Evolutionary conservation across 2,888 invertebrate genomes (phyloP), one percentile per base, ranked within the genome.

Genomic region (Dromius quadrimaculatus): DNA sequence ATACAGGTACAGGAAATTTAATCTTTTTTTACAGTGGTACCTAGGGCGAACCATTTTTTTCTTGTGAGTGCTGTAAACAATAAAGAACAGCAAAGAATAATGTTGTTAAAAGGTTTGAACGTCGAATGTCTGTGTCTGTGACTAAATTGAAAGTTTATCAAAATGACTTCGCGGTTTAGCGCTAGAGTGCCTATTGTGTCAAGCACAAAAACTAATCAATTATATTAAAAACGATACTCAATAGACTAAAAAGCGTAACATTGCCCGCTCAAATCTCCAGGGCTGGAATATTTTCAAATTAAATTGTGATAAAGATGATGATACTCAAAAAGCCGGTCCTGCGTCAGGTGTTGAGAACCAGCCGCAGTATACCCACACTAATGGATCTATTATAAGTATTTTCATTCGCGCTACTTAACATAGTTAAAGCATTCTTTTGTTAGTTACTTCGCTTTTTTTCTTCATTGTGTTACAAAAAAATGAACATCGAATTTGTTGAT

Each of bases 381-480:
- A 66, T 66, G 66, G 66, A 66, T 66, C 66, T 66, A 66, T 66
- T 66, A 66, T 66, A 57, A 66, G 38, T 45, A 63, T 57, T 66
- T 41, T 66, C 41, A 66, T 66, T 66, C 66, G 66, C 66, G 54
- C 66, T 66, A 66, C 66, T 66, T 66, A 66, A 57, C 57, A 66
- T 66, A 66, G 41, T 17, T 57, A 23, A 22, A 66, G 54, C 38
- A 66, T 66, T 57, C 66, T 38, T 65, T 66, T 66, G 66, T 66
- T 28, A 57, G 41, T 34, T 19, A 5, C 32, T 32, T 9, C 23
- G 23, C n/a, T 22, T 20, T 47, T 47, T 47, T 47, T 47, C 23
- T 2, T 20, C 22, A 2, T 2, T 47, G 8, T 47, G 13, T 41
- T 45, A n/a, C 2, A 59, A 59, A 57, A 32, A 59, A 59, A 34